Percentiles rank a stretch among this genome's conserved stretches.
phyloP scores from a whole-genome alignment of 2,797 vertebrate species.

The Peromyscus aztecus region DNA sequence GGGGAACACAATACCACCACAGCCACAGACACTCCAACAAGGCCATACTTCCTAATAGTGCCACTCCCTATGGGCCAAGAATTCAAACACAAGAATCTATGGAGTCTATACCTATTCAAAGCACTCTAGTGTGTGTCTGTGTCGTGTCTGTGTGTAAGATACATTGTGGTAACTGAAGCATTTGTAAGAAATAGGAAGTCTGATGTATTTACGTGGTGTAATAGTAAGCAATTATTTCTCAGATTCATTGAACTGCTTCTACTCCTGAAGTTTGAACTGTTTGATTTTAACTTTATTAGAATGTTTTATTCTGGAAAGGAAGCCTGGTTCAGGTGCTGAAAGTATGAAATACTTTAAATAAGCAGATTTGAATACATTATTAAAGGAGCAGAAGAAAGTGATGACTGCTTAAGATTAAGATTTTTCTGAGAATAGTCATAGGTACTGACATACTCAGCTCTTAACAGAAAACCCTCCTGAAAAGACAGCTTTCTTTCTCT shows the following conservation, averaged over 20 bases:
- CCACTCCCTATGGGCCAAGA: neutral
- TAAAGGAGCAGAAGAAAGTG: conserved; percentile 76
- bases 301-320: conserved; percentile 63
- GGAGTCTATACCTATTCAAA: neutral
- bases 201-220: neutral
- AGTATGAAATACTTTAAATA: conserved; percentile 68
- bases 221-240: conserved; percentile 43
- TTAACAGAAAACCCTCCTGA: conserved; percentile 62
- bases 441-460: conserved; percentile 56
- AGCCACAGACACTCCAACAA: neutral
- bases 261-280: neutral
- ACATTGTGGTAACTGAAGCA: neutral
- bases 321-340: conserved; percentile 15
- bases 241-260: conserved; percentile 38
- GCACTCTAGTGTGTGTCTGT: neutral
- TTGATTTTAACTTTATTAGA: conserved; percentile 69
- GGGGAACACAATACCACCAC: no score
- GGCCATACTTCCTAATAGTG: neutral
- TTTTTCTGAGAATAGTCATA: conserved; percentile 76
- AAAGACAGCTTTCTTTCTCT: conserved; percentile 77
- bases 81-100: neutral
- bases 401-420: conserved; percentile 74
- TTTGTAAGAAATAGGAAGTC: conserved; percentile 34
- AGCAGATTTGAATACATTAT: conserved; percentile 28
- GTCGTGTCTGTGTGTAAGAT: conserved; percentile 58